phyloP scores from a whole-genome alignment of 2,113 vertebrate species.

The Pandion haliaetus region DNA sequence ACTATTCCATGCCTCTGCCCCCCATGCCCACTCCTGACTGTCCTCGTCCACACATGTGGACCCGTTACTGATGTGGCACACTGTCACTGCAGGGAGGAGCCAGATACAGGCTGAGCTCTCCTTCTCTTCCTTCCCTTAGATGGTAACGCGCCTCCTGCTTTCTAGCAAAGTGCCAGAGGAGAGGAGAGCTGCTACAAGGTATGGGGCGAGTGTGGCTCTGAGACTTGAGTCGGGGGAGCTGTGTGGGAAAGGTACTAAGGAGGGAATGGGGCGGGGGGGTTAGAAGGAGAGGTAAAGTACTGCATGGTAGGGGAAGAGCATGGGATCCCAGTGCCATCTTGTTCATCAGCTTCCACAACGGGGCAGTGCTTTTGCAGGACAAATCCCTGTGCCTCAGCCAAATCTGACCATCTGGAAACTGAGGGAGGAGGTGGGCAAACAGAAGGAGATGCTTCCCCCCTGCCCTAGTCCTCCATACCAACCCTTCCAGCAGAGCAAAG shows the following conservation, averaged over 20 bases:
- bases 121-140: not conserved
- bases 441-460: not conserved
- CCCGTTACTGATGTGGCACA: not conserved
- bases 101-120: not conserved
- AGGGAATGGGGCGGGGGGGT: not conserved
- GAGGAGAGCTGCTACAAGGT: conserved; percentile 12
- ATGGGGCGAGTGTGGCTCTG: not conserved
- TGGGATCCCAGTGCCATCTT: not conserved
- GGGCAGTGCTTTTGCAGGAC: not conserved
- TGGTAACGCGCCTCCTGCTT: not conserved
- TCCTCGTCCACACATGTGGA: not conserved
- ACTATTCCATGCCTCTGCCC: not conserved
- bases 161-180: not conserved
- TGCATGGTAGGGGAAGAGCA: not conserved
- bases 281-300: not conserved
- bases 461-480: not conserved
- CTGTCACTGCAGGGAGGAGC: conserved; percentile 18
- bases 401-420: not conserved
- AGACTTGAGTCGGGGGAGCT: not conserved
- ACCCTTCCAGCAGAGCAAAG: not conserved
- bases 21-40: not conserved
- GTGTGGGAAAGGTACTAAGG: not conserved
- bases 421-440: not conserved
- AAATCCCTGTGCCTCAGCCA: not conserved
- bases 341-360: not conserved